A percentile compares a stretch with the other conserved stretches of the same genome.
These are phyloP conservation scores for Bedellia somnulentella DNA, from an alignment of 2,888 invertebrate genomes.

Conservation along the genomic window DNA sequence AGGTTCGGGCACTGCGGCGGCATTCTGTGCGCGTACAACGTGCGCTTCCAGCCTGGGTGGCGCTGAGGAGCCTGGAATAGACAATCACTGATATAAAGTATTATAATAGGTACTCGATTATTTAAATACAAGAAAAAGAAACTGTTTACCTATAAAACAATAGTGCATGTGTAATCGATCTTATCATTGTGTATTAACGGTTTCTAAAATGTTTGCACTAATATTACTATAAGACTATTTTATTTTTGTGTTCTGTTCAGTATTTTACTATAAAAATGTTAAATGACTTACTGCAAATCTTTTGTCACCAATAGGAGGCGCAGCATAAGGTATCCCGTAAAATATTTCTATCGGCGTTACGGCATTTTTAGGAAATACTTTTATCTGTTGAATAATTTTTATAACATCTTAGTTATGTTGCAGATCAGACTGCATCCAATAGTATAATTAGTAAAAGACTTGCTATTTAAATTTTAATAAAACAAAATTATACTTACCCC, in stretches of 20 bases:
- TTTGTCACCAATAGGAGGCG: conserved; percentile 70
- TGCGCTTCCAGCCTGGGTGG: conserved; percentile 72
- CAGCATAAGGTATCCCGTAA: conserved; percentile 80
- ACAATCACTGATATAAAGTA: no score
- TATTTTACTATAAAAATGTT: no score
- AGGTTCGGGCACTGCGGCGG: conserved; percentile 73
- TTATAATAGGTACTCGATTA: neutral
- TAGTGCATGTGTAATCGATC: no score
- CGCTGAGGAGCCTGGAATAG: conserved; percentile 66
- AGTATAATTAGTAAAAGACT: neutral
- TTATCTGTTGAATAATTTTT: conserved; percentile 56
- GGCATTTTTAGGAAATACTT: conserved; percentile 65
- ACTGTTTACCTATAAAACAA: no score
- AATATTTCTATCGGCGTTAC: conserved; percentile 68
- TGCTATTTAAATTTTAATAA: conserved; percentile 11
- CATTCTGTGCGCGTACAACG: conserved; percentile 69
- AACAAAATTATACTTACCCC: conserved; percentile 59
- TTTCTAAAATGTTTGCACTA: no score
- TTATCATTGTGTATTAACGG: no score
- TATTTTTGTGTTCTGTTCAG: no score
- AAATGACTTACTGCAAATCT: conserved; percentile 74
- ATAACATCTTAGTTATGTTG: neutral
- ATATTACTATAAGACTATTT: no score
- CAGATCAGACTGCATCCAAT: neutral
- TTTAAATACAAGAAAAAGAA: neutral